Evolutionary conservation across 2,113 vertebrate genomes (phyloP).

Genomic region (Girardinichthys multiradiatus): DNA sequence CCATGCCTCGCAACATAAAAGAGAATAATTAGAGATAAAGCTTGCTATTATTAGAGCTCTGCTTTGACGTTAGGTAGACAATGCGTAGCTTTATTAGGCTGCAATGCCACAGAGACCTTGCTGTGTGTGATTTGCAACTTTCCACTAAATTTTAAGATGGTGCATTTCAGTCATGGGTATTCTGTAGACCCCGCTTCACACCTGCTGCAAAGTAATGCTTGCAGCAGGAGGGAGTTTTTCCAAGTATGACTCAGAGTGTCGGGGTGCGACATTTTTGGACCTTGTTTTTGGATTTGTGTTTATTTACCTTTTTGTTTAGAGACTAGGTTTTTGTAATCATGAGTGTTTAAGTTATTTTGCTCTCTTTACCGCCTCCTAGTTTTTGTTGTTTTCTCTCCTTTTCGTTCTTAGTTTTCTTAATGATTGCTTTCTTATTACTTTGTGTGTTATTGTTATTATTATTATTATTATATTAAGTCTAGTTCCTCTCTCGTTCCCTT

Average conservation of each 20-base stretch:
- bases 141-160: constrained; percentile 38
- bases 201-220: constrained; percentile 34
- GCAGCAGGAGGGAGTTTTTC: constrained; percentile 39
- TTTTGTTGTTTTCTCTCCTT: too few species aligned
- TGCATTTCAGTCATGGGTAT: constrained; percentile 43
- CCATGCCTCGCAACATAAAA: constrained; percentile 10
- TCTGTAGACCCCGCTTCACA: constrained; percentile 23
- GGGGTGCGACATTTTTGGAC: too few species aligned
- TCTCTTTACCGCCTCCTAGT: too few species aligned
- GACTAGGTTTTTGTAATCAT: too few species aligned
- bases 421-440: too few species aligned
- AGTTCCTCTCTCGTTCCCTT: too few species aligned
- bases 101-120: constrained; percentile 4
- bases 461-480: too few species aligned
- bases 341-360: too few species aligned
- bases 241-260: constrained; percentile 33
- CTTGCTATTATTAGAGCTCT: constrained; percentile 36
- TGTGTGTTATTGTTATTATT: too few species aligned
- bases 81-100: constrained; percentile 26
- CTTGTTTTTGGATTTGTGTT: too few species aligned
- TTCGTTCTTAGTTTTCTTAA: too few species aligned
- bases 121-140: constrained; percentile 37
- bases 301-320: too few species aligned
- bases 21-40: constrained; percentile 11
- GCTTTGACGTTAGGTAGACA: constrained; percentile 31